Percentiles rank a stretch among this genome's conserved stretches.
phyloP scores from a whole-genome alignment of 2,113 vertebrate species.

The Sander vitreus region DNA sequence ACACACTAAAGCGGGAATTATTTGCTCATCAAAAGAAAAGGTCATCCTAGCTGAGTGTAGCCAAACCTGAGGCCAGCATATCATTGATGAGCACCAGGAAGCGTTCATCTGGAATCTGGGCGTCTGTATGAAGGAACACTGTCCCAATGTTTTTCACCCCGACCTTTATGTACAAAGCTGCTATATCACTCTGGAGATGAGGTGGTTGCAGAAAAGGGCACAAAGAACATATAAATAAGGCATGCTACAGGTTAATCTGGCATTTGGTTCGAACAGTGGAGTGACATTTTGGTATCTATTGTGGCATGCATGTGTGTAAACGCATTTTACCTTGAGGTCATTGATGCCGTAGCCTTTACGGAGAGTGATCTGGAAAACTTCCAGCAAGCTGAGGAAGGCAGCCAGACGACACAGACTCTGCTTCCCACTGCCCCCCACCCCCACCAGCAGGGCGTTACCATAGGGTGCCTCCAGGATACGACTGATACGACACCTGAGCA shows the following conservation, averaged over 20 bases:
- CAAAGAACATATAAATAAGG: background rate
- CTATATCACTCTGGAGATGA: conserved; percentile 83
- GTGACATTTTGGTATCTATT: background rate
- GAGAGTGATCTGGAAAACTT: conserved; percentile 86
- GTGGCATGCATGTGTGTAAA: background rate
- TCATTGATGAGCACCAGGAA: conserved; percentile 86
- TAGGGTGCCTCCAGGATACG: conserved; percentile 85
- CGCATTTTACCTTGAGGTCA: conserved; percentile 80
- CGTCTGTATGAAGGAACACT: conserved; percentile 82
- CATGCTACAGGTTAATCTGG: background rate
- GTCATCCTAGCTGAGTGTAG: background rate
- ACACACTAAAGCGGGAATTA: conserved; percentile 1
- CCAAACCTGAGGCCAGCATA: conserved; percentile 82
- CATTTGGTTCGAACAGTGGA: background rate
- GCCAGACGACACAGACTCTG: conserved; percentile 83
- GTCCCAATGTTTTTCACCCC: conserved; percentile 84
- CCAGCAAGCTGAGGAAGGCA: conserved; percentile 83
- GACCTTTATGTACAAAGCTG: conserved; percentile 85
- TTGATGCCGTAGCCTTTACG: conserved; percentile 85
- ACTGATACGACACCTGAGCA: conserved; percentile 83
- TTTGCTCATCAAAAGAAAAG: background rate
- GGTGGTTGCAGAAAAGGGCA: conserved; percentile 14
- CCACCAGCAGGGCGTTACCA: conserved; percentile 84
- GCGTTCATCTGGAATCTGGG: conserved; percentile 82
- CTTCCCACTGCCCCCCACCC: conserved; percentile 85